Base-by-base conservation (phyloP, 53 echinoderm and acorn worm genomes). In the Temnopleurus reevesii region DNA sequence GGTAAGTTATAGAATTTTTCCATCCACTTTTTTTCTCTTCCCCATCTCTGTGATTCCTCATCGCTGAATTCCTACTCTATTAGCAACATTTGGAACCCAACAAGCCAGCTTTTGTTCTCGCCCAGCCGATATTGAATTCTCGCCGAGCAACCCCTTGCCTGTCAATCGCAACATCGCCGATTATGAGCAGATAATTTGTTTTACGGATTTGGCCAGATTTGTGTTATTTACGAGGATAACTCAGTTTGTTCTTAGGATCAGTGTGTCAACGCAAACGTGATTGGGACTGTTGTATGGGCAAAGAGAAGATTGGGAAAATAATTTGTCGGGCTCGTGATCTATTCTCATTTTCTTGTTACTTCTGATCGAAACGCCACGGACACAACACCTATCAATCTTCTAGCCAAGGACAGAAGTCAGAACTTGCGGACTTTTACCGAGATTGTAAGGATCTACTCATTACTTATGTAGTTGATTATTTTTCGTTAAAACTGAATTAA, bases 151-250 rank as follows among this genome's bases (percentile, higher is more conserved):
- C 45, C 53, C n/a, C n/a, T n/a, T n/a, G 80, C 10, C 53, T 83
- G 83, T 55, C 83, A 54, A 55, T 83, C 83, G 83, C 83, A 35
- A 35, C 83, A 34, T 83, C 83, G 49, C 23, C 51, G 51, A 80
- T 51, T 80, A 46, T 35, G 13, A 36, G 55, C 83, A 8, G 26
- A 83, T 53, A 55, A 83, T 83, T 83, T 53, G 53, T 83, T 83
- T 83, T 83, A 55, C 55, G 83, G 83, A 83, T 83, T 83, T 83
- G 47, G 0, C 83, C 35, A 53, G 83, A 83, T 55, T 33, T 54
- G 55, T 55, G 83, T 55, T 83, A 83, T 83, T 83, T 53, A 36
- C 83, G 23, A 55, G 83, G 83, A 83, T 83, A 83, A 83, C 83
- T 55, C 83, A 55, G 83, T 83, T 83, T 53, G 55, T 83, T 33